Evolutionary conservation across 2,113 vertebrate genomes (phyloP).

Genomic region (Tonatia bakeri): DNA sequence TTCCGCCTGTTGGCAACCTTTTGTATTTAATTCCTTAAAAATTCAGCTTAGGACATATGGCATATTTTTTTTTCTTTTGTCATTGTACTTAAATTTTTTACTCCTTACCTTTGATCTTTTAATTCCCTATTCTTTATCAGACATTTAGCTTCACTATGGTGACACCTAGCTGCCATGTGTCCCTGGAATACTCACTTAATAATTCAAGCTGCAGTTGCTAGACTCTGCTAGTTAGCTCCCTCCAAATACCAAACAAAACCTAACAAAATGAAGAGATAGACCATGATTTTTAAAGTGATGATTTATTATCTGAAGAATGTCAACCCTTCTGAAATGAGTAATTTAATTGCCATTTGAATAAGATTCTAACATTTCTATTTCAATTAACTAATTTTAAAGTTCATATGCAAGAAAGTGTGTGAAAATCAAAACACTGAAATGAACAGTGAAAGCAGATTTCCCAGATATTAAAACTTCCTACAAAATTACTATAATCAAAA

Average conservation of each 20-base stretch:
- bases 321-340: slow-evolving; percentile 20
- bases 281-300: slow-evolving; percentile 20
- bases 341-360: not conserved
- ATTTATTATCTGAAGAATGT: not conserved
- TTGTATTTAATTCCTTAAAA: slow-evolving; percentile 2
- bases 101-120: not conserved
- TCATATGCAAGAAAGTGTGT: not conserved
- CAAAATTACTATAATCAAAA: not conserved
- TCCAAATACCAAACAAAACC: not conserved
- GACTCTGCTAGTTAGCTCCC: not conserved
- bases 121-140: not conserved
- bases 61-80: not conserved
- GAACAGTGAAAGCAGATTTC: not conserved
- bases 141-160: not conserved
- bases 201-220: not conserved
- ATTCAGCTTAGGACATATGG: not conserved
- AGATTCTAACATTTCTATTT: not conserved
- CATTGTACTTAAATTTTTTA: not conserved
- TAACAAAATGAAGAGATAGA: not conserved
- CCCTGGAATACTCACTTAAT: not conserved
- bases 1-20: not conserved
- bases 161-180: not conserved
- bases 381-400: not conserved
- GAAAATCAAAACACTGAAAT: slow-evolving; percentile 9
- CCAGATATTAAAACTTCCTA: not conserved